Conservation (phyloP, 1,140 invertebrate genomes). For the Saccostrea cuccullata region DNA sequence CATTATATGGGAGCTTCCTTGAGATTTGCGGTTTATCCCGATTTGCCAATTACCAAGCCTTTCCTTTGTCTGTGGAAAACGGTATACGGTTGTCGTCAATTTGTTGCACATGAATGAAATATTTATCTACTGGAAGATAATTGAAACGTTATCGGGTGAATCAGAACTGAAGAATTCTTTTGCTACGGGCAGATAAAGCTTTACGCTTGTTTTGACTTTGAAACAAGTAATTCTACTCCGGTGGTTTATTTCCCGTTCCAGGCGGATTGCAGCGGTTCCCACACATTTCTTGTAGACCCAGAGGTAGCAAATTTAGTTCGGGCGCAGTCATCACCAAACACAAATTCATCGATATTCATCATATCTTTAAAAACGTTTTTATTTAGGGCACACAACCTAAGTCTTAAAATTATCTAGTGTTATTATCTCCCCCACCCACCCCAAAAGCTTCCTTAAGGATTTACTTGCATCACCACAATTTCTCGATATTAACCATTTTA, state of each 20-base stretch:
- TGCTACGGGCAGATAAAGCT: constrained; percentile 12
- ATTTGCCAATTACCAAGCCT: neutral
- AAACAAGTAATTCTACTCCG: neutral
- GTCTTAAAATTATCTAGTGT: too few species aligned
- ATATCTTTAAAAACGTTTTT: neutral
- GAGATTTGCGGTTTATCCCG: neutral
- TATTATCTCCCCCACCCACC: too few species aligned
- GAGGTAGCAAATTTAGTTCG: too few species aligned
- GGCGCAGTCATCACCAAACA: neutral
- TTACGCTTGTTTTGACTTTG: neutral
- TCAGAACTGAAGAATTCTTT: neutral
- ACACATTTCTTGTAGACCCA: neutral
- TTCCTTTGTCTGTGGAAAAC: neutral
- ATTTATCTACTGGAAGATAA: constrained; percentile 9
- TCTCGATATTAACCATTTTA: too few species aligned
- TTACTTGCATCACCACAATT: too few species aligned
- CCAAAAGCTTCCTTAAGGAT: too few species aligned
- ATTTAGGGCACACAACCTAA: neutral
- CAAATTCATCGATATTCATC: neutral
- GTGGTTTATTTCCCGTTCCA: neutral
- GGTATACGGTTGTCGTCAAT: constrained; percentile 1
- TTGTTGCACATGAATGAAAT: constrained; percentile 30
- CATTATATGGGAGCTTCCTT: neutral
- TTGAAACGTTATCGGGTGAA: constrained; percentile 26
- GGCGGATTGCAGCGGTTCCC: neutral